Evolutionary conservation across 2,797 vertebrate genomes (phyloP), one percentile per base, ranked within the genome.

Genomic region (Mormyrus proboscirostris): DNA sequence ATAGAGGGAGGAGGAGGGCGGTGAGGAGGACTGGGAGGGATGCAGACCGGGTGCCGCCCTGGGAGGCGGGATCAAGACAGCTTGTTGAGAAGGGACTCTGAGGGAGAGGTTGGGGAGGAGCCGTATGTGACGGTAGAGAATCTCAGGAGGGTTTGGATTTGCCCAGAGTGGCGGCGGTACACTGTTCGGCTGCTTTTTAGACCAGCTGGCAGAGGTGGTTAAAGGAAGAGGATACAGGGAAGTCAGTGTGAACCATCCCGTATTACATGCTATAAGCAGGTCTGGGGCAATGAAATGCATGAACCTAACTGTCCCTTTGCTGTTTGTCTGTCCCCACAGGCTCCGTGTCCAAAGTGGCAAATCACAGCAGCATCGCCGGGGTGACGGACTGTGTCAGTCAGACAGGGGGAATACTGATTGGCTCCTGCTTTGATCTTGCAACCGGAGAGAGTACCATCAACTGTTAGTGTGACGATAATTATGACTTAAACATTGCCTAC

Each of bases 331-430:
- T 88, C n/a, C 47, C 76, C 90, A 92, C 91, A 97, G 96, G 96
- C 89, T 91, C 90, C 19, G 93, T 95, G 90, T 95, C 95, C 92
- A 95, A 93, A 87, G 91, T 97, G 93, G 94, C 95, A 95, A 97
- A 97, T 96, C 96, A 97, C 95, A 95, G 95, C 93, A 95, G 93
- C 89, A 91, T 94, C 92, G 92, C 95, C 0, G 96, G 96, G 69
- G 95, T 97, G 93, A 96, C 96, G 90, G 96, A 97, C 92, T 96
- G 96, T 91, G 94, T 96, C 88, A 95, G 94, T 93, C 96, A 97
- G 92, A 95, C 95, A 73, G 93, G 94, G 47, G 95, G 96, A 55
- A 91, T 97, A 90, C 93, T 97, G 92, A 95, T 96, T 94, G 94
- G 94, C 92, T 96, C 96, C 62, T 95, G 96, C 93, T 97, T 96